A percentile compares a stretch with the other conserved stretches of the same genome.
These are phyloP conservation scores for Rhabdophis nuchalis DNA, from an alignment of 2,797 vertebrate species.

Conservation along the genomic window DNA sequence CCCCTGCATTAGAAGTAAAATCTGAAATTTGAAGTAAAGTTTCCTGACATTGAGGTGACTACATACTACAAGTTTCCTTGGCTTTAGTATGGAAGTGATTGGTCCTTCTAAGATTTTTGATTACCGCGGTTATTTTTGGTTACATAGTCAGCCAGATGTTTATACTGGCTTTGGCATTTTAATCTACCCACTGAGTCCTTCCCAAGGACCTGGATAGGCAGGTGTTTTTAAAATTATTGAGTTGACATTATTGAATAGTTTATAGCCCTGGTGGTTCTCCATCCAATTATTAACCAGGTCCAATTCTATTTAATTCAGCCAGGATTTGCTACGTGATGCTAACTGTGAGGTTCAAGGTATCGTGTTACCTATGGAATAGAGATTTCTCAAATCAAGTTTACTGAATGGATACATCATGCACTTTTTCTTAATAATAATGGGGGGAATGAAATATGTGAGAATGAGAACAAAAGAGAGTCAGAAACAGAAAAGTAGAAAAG, in stretches of 20 bases:
- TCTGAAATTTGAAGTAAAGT: background rate
- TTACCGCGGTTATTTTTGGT: background rate
- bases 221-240: background rate
- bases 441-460: background rate
- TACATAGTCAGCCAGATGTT: too few species aligned
- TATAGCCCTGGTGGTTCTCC: background rate
- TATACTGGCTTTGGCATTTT: too few species aligned
- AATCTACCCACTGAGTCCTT: too few species aligned
- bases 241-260: background rate
- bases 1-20: too few species aligned
- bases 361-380: background rate
- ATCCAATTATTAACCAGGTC: background rate
- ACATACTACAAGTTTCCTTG: background rate
- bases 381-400: background rate
- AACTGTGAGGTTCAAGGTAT: background rate
- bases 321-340: background rate
- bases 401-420: background rate
- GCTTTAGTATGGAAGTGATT: background rate
- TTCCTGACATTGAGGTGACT: too few species aligned
- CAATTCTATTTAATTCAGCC: background rate
- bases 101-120: background rate
- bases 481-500: background rate
- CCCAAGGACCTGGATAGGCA: too few species aligned
- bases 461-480: background rate
- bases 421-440: background rate